Evolutionary conservation across 2,113 vertebrate genomes (phyloP).

Genomic region (Mirounga angustirostris): DNA sequence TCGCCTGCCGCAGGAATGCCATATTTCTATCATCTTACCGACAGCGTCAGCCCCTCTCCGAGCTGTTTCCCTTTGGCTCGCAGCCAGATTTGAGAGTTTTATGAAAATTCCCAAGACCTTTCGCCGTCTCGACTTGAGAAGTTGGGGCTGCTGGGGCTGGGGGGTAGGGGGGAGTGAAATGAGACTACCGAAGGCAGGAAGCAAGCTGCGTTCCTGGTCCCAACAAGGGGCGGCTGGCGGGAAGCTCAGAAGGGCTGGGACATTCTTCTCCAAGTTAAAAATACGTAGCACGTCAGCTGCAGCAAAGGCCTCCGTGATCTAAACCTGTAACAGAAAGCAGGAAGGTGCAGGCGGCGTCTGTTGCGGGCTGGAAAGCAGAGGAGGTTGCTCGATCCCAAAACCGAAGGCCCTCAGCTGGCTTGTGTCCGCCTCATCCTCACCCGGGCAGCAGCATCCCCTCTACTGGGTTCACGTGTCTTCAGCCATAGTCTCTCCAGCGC

Average conservation of each 20-base stretch:
- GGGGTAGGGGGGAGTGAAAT: neutral
- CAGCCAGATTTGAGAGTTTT: slow-evolving; percentile 73
- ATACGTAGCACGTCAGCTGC: neutral
- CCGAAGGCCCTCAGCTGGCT: neutral
- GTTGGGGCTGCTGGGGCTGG: slow-evolving; percentile 2
- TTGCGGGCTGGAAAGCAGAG: neutral
- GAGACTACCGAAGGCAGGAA: slow-evolving; percentile 71
- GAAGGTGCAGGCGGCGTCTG: neutral
- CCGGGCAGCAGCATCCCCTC: neutral
- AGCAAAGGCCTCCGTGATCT: neutral
- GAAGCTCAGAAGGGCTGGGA: neutral
- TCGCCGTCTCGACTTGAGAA: slow-evolving; percentile 71
- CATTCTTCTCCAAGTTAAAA: slow-evolving; percentile 3
- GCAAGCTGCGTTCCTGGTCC: slow-evolving; percentile 62
- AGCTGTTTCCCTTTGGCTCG: slow-evolving; percentile 60
- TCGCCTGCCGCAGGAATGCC: slow-evolving; percentile 42
- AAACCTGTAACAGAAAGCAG: neutral
- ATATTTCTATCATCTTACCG: slow-evolving; percentile 73
- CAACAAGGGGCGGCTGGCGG: neutral
- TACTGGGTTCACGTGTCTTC: fast-evolving
- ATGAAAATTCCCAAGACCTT: slow-evolving; percentile 84
- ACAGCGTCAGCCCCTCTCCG: slow-evolving; percentile 49
- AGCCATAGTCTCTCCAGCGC: neutral
- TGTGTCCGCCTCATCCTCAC: fast-evolving
- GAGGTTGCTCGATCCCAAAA: neutral